These are phyloP conservation scores for Notechis scutatus DNA, from an alignment of 2,113 vertebrate genomes.

Conservation along the genomic window DNA sequence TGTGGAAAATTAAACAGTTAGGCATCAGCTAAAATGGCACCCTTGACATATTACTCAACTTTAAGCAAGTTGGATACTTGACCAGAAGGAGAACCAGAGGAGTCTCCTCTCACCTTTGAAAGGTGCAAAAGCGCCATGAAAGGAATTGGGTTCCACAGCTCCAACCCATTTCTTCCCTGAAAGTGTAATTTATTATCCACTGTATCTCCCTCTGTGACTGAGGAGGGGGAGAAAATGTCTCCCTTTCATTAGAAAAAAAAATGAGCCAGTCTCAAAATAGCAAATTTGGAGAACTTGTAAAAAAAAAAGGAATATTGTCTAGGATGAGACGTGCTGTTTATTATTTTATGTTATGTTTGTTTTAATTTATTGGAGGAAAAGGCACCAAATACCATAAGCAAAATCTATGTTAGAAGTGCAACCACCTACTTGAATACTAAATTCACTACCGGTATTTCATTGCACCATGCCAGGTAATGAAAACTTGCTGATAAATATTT, in stretches of 20 bases:
- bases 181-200: neutral
- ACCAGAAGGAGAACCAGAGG: neutral
- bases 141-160: neutral
- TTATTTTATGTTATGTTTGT: neutral
- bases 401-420: neutral
- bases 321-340: neutral
- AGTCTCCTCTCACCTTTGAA: neutral
- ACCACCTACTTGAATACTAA: too few relatives aligned
- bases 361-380: neutral
- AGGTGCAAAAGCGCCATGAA: neutral
- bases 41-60: neutral
- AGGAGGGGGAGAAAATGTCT: neutral
- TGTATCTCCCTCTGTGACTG: neutral
- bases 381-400: neutral
- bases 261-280: neutral
- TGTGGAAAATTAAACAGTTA: neutral
- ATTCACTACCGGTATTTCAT: neutral
- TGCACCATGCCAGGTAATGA: neutral
- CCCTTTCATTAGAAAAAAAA: neutral
- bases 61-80: neutral
- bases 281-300: neutral
- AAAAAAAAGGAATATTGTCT: neutral
- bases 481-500: neutral
- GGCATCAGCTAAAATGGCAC: neutral
- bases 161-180: neutral